These are phyloP conservation scores for Chlamydotis undulata DNA, from an alignment of 2,113 vertebrate species.

Conservation along the genomic window DNA sequence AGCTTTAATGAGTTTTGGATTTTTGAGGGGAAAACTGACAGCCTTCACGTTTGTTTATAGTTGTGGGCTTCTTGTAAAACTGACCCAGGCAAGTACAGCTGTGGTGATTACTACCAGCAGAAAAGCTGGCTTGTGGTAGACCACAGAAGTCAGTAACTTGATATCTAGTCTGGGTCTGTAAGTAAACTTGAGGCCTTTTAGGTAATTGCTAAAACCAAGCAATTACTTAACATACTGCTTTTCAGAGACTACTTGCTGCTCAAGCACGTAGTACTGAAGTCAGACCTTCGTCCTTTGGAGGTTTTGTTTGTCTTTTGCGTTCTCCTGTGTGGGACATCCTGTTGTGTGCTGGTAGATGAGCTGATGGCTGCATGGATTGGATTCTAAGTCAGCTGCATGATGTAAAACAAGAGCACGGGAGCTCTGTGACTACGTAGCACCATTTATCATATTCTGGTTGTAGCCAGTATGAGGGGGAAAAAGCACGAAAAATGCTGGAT, in stretches of 20 bases:
- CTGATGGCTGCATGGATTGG: neutral
- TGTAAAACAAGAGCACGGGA: fast-evolving
- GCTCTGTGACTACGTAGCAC: fast-evolving
- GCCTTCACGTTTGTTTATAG: neutral
- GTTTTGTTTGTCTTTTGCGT: neutral
- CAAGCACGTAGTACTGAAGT: fast-evolving
- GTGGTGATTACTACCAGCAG: neutral
- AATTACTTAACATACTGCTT: neutral
- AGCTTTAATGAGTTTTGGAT: neutral
- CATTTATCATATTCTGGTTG: fast-evolving
- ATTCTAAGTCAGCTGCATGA: fast-evolving
- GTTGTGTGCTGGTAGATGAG: neutral
- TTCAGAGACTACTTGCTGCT: neutral
- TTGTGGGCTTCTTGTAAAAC: neutral
- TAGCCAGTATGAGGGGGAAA: neutral
- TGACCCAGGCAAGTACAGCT: fast-evolving
- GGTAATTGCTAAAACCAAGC: neutral
- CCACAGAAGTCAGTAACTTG: neutral
- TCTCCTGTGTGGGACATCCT: neutral
- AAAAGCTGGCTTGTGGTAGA: neutral
- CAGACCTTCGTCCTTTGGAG: neutral
- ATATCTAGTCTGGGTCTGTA: neutral
- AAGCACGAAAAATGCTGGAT: neutral
- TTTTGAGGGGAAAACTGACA: neutral
- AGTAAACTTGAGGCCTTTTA: neutral